Conservation (phyloP, 2,797 vertebrate genomes). For the Enteromius treurensis region DNA sequence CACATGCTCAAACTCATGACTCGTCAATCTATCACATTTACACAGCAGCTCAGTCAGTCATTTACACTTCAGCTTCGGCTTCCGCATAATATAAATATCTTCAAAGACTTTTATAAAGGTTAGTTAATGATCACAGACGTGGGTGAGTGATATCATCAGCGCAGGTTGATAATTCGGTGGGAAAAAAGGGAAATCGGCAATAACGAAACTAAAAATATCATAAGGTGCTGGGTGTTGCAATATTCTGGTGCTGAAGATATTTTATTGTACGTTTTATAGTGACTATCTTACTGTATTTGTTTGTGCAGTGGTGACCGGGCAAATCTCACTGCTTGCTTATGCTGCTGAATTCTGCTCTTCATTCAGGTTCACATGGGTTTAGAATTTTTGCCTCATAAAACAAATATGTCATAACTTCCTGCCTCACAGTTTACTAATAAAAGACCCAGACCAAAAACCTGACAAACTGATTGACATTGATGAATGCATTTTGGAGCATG, state of each 20-base stretch:
- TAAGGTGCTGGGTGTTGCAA: constrained; percentile 37
- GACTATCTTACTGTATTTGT: background rate
- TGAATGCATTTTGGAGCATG: background rate
- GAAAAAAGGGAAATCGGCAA: constrained; percentile 51
- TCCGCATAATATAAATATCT: constrained; percentile 60
- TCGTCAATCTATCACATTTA: constrained; percentile 68
- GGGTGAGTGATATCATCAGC: constrained; percentile 50
- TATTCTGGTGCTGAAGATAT: constrained; percentile 1
- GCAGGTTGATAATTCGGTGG: constrained; percentile 32
- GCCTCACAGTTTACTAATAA: background rate
- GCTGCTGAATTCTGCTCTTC: background rate
- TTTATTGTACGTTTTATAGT: too few relatives aligned
- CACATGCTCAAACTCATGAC: constrained; percentile 54
- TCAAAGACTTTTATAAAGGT: constrained; percentile 62
- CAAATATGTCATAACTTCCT: constrained; percentile 25
- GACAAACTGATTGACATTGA: background rate
- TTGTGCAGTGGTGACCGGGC: background rate
- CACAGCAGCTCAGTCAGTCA: constrained; percentile 61
- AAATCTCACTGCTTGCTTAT: background rate
- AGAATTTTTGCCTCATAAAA: constrained; percentile 36
- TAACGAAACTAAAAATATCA: constrained; percentile 67
- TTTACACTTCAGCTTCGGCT: constrained; percentile 60
- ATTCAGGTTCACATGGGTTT: background rate
- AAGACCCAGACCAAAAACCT: background rate
- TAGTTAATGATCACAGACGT: constrained; percentile 63